Percentiles rank a stretch among this genome's conserved stretches.
These are phyloP conservation scores for Drosophila paulistorum DNA, from an alignment of 1,140 invertebrate species.

Conservation along the genomic window DNA sequence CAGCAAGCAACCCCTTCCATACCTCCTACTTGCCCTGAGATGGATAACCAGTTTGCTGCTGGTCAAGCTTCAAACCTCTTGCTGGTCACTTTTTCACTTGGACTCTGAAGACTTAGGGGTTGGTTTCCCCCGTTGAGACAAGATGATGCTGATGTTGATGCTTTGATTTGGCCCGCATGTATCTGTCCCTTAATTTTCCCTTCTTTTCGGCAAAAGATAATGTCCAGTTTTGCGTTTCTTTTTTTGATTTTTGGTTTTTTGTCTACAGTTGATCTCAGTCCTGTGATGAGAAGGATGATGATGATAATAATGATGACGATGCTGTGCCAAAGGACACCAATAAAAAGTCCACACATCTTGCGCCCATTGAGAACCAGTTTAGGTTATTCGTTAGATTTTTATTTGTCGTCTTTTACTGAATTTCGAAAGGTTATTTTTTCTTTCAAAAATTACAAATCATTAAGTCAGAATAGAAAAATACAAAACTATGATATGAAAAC, in stretches of 20 bases:
- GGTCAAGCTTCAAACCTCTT: constrained; percentile 48
- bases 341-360: constrained; percentile 72
- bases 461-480: neutral
- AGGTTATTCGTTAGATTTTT: constrained; percentile 34
- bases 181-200: constrained; percentile 19
- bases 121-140: constrained; percentile 33
- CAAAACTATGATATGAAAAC: too few species aligned
- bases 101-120: constrained; percentile 30
- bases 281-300: constrained; percentile 20
- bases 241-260: neutral
- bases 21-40: constrained; percentile 28
- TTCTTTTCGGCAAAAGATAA: constrained; percentile 69
- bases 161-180: constrained; percentile 56
- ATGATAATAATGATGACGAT: constrained; percentile 36
- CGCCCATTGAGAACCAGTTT: constrained; percentile 53
- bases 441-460: neutral
- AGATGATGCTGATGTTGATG: constrained; percentile 12
- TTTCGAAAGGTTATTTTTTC: constrained; percentile 2
- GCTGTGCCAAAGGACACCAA: constrained; percentile 77
- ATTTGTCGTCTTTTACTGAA: neutral
- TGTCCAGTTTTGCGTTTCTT: constrained; percentile 70
- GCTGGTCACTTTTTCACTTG: constrained; percentile 43
- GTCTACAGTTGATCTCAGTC: constrained; percentile 6
- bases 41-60: constrained; percentile 50
- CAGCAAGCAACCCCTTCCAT: constrained; percentile 43